Conservation (phyloP, 2,888 invertebrate species). For the Epinotia nisella region DNA sequence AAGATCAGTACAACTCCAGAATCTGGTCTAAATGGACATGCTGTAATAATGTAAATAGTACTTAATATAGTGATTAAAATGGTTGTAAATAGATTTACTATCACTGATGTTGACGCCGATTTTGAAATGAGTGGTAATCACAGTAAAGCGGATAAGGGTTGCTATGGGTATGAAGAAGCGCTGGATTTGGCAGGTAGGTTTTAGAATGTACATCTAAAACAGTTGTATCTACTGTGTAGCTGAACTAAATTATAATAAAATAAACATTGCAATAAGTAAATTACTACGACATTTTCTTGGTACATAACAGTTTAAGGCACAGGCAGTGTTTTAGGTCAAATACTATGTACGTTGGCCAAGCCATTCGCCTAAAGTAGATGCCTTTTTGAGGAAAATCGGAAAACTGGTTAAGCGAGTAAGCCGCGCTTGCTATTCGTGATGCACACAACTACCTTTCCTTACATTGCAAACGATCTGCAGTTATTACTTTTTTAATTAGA, state of each 20-base stretch:
- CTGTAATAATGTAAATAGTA: background rate
- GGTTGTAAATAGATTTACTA: constrained; percentile 47
- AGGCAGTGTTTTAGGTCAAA: no score
- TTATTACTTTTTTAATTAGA: no score
- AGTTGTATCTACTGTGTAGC: background rate
- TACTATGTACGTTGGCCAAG: no score
- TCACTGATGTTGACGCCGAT: constrained; percentile 39
- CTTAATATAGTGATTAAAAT: background rate
- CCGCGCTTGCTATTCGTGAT: background rate
- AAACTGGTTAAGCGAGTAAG: background rate
- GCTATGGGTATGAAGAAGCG: constrained; percentile 53
- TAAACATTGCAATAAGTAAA: background rate
- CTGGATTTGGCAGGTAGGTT: constrained; percentile 51
- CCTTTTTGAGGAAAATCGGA: background rate
- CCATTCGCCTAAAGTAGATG: no score
- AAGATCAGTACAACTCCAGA: constrained; percentile 25
- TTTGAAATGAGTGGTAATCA: constrained; percentile 45
- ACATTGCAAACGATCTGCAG: no score
- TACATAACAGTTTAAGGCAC: no score
- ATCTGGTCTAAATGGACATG: background rate
- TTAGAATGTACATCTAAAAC: background rate
- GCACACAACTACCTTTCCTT: no score
- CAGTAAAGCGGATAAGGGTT: constrained; percentile 14
- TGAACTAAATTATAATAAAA: background rate
- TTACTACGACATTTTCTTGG: no score